Base-by-base conservation (phyloP, 2,888 invertebrate genomes). In the Eueremaeus valkanovi region DNA sequence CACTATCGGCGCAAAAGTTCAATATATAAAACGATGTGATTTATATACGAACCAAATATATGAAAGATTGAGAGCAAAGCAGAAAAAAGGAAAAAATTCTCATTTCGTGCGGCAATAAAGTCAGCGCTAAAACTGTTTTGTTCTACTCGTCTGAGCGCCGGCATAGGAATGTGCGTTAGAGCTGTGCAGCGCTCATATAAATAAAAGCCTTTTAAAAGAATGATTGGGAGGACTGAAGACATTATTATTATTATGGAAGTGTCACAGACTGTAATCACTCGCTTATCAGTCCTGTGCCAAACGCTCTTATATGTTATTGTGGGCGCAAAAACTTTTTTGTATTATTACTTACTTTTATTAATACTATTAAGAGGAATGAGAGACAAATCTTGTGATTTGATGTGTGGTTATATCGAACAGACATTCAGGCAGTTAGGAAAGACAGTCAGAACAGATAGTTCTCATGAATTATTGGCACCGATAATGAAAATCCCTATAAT, bases 181-280 rank as follows among this genome's bases (percentile, higher is more conserved):
- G 2, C 27, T 58, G n/a, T 29, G 1, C n/a, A 29, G 61, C 16
- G 16, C 61, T 61, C 61, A 61, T 61, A 61, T 61, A 68, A 68
- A 68, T 68, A 68, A 68, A 68, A 68, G 68, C 40, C 40, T 42
- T 68, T 68, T 68, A 40, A 68, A 68, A 40, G 40, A 68, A 68
- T 68, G 68, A 68, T 68, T 68, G 68, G 68, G 68, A 68, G 68
- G 68, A 61, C 61, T 9, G 16, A 33, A 63, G 24, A 40, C 68
- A 68, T 68, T 68, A 68, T 68, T 68, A 68, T 68, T 68, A 68
- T 68, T 63, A 68, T 68, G 68, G 68, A 68, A 68, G 68, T 68
- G 68, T 68, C 68, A 68, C 68, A 61, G 18, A 40, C 68, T 68
- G 40, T 40, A 40, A 68, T 40, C 68, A 40, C 31, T 36, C 40